These are phyloP conservation scores for Brienomyrus brachyistius DNA, from an alignment of 2,113 vertebrate genomes.

Conservation along the genomic window DNA sequence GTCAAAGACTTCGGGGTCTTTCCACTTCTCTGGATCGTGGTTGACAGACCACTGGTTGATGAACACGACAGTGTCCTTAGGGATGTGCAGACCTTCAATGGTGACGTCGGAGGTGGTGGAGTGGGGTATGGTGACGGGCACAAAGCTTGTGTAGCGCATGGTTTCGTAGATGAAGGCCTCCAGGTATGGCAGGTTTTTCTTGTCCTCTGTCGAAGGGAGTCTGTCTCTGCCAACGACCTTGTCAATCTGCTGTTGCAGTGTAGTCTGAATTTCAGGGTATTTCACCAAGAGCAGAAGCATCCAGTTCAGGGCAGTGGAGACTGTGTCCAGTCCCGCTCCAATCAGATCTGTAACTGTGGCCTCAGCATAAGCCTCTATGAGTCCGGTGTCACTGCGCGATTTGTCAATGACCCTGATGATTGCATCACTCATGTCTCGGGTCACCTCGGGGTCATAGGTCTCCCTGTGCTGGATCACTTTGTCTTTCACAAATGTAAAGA, in stretches of 20 bases:
- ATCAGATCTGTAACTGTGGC: no score
- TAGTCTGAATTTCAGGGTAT: constrained; percentile 59
- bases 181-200: constrained; percentile 53
- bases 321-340: no score
- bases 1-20: constrained; percentile 66
- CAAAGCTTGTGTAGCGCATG: constrained; percentile 77
- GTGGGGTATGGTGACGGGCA: constrained; percentile 79
- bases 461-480: constrained; percentile 69
- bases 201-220: constrained; percentile 62
- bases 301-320: no score
- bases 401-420: constrained; percentile 62
- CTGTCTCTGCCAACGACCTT: constrained; percentile 62
- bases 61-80: constrained; percentile 75
- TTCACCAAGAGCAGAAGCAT: constrained; percentile 67
- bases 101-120: constrained; percentile 71
- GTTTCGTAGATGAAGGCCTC: constrained; percentile 79
- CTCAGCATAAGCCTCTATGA: no score
- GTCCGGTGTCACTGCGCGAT: no score
- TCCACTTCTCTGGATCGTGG: constrained; percentile 70
- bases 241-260: constrained; percentile 69
- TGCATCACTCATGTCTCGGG: constrained; percentile 53
- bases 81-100: constrained; percentile 70
- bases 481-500: constrained; percentile 63
- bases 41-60: constrained; percentile 85
- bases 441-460: constrained; percentile 51